Conservation (phyloP, 2,888 invertebrate species). For the Cheilosia grossa region DNA sequence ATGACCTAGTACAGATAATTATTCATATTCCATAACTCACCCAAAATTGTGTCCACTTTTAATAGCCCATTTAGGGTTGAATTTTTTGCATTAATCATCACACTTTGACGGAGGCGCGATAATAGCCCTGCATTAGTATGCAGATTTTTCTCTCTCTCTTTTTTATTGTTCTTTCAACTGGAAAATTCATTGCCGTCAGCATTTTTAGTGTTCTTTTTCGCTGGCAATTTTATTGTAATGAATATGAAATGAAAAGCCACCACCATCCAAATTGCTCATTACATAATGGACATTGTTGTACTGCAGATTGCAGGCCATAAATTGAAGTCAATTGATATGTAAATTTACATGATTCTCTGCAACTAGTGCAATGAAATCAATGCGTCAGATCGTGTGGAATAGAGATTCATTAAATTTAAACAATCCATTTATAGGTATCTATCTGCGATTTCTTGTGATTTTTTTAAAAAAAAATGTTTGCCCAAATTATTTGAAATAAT, state of each 20-base stretch:
- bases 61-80: background rate
- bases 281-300: slow-evolving; percentile 27
- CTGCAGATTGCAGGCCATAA: slow-evolving; percentile 19
- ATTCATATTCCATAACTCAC: background rate
- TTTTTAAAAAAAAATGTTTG: background rate
- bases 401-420: slow-evolving; percentile 20
- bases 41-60: background rate
- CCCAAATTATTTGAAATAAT: too few species aligned
- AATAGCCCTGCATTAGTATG: slow-evolving; percentile 39
- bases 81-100: background rate
- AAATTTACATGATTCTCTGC: slow-evolving; percentile 56
- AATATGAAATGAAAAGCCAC: slow-evolving; percentile 48
- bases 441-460: slow-evolving; percentile 10
- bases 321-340: slow-evolving; percentile 53
- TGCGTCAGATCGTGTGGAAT: slow-evolving; percentile 20
- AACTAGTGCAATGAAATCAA: slow-evolving; percentile 45
- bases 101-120: background rate
- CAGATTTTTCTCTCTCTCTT: slow-evolving; percentile 31
- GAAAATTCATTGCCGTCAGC: slow-evolving; percentile 46
- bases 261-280: background rate
- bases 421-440: background rate
- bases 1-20: too few species aligned
- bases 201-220: slow-evolving; percentile 31
- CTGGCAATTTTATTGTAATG: slow-evolving; percentile 49
- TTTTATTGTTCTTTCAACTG: slow-evolving; percentile 35